A percentile compares a stretch with the other conserved stretches of the same genome.
Evolutionary conservation across 2,113 vertebrate species (phyloP).

Genomic region (Perognathus longimembris): DNA sequence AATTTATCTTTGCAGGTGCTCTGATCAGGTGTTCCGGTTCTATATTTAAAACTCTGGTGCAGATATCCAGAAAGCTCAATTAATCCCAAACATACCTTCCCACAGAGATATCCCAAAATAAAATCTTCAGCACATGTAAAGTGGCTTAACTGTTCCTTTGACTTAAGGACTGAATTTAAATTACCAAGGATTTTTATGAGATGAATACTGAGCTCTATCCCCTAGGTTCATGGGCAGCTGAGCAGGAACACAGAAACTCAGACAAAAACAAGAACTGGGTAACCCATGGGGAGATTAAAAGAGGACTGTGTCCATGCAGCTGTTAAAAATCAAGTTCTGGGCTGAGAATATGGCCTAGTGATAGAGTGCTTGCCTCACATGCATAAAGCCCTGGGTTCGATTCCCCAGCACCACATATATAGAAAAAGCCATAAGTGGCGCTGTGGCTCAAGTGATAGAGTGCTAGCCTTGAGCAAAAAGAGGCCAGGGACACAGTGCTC

Average conservation of each 20-base stretch:
- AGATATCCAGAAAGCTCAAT: conserved; percentile 79
- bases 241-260: background rate
- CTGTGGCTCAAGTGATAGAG: no score
- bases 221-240: conserved; percentile 39
- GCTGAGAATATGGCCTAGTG: no score
- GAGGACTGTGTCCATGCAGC: background rate
- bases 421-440: no score
- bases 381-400: no score
- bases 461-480: no score
- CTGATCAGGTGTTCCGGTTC: conserved; percentile 77
- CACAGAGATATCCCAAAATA: conserved; percentile 81
- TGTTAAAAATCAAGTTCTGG: no score
- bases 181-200: conserved; percentile 61
- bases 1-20: conserved; percentile 79
- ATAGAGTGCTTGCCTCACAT: no score
- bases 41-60: conserved; percentile 77
- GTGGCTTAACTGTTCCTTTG: conserved; percentile 73
- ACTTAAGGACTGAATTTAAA: conserved; percentile 72
- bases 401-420: no score
- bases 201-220: conserved; percentile 14
- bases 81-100: conserved; percentile 80
- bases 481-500: no score
- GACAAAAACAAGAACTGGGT: background rate
- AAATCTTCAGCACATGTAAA: conserved; percentile 71
- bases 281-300: background rate